A percentile compares a stretch with the other conserved stretches of the same genome.
phyloP scores from a whole-genome alignment of 1,140 invertebrate species.

The Bradysia coprophila region DNA sequence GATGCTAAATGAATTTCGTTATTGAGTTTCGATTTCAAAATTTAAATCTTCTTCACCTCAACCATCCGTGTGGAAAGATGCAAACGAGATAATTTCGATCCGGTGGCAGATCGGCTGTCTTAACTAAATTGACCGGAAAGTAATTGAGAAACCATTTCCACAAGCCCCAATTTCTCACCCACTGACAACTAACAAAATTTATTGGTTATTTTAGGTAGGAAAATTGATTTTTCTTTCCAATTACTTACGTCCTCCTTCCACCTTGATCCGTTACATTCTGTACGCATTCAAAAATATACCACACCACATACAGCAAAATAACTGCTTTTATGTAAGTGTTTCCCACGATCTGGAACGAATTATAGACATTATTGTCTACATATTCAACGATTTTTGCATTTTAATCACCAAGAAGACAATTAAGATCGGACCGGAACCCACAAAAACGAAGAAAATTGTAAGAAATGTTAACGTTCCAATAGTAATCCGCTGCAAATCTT shows the following conservation, averaged over 20 bases:
- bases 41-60: conserved; percentile 11
- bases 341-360: neutral
- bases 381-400: too few species aligned
- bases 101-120: conserved; percentile 61
- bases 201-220: neutral
- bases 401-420: too few species aligned
- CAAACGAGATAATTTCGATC: conserved; percentile 71
- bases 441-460: too few species aligned
- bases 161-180: conserved; percentile 42
- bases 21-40: neutral
- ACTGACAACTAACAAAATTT: conserved; percentile 11
- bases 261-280: neutral
- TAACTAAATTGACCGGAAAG: conserved; percentile 69
- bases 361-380: neutral
- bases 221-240: neutral
- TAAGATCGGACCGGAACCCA: too few species aligned
- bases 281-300: neutral
- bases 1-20: conserved; percentile 26
- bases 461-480: too few species aligned
- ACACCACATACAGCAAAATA: neutral
- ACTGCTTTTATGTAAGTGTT: neutral
- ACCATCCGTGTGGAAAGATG: conserved; percentile 77
- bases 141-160: conserved; percentile 63
- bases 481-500: too few species aligned
- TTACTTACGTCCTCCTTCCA: neutral